A percentile compares a stretch with the other conserved stretches of the same genome.
phyloP scores from a whole-genome alignment of 1,140 invertebrate genomes.

The Sinella curviseta region DNA sequence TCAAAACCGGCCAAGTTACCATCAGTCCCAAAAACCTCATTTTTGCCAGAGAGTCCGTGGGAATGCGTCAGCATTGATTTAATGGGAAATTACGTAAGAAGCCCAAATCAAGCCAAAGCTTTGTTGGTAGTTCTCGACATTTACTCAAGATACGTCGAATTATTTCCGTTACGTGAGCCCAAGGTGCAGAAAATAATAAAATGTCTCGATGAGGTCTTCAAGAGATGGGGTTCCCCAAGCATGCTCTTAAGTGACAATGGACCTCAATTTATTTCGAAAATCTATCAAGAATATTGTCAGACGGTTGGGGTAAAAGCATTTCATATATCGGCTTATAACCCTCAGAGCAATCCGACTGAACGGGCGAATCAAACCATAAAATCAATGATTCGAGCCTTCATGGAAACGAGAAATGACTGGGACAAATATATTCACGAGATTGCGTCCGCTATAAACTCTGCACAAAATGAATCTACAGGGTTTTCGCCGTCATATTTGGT shows the following conservation, averaged over 20 bases:
- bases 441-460: conserved; percentile 55
- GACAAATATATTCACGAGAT: conserved; percentile 52
- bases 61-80: conserved; percentile 41
- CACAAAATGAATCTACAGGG: conserved; percentile 40
- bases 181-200: conserved; percentile 32
- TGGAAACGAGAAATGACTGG: conserved; percentile 49
- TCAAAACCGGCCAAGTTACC: not conserved
- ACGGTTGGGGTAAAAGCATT: conserved; percentile 12
- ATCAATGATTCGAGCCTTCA: conserved; percentile 44
- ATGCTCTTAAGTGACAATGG: conserved; percentile 31
- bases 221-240: conserved; percentile 1
- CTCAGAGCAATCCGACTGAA: conserved; percentile 44
- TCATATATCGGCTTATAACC: conserved; percentile 44
- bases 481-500: not conserved
- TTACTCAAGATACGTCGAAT: conserved; percentile 57
- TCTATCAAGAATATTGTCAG: conserved; percentile 18
- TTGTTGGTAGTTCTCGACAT: conserved; percentile 56
- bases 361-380: conserved; percentile 44
- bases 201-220: conserved; percentile 14
- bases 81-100: conserved; percentile 47
- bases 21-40: not conserved
- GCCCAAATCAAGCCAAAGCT: conserved; percentile 51
- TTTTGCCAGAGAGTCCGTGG: conserved; percentile 36
- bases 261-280: conserved; percentile 12
- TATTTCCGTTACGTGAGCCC: conserved; percentile 54